These are phyloP conservation scores for Pogonognathellus flavescens DNA, from an alignment of 1,140 invertebrate genomes.

Conservation along the genomic window DNA sequence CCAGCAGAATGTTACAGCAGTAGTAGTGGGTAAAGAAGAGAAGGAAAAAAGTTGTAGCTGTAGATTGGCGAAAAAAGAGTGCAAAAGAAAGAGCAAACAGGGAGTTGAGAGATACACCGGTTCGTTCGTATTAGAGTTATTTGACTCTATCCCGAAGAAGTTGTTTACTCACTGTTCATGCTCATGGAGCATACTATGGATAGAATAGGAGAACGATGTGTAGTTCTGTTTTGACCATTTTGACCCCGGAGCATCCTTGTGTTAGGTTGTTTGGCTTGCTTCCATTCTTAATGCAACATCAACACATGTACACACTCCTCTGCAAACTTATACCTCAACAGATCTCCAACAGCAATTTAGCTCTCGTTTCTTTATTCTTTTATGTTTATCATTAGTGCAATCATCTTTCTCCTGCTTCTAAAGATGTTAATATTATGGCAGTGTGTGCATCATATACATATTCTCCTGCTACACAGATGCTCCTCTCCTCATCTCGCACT, in stretches of 20 bases:
- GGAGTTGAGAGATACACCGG: constrained; percentile 4
- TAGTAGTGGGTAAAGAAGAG: too few species aligned
- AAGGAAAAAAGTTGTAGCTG: background rate
- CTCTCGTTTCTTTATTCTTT: constrained; percentile 44
- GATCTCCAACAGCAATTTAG: background rate
- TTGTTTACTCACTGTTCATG: constrained; percentile 48
- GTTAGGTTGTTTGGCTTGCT: constrained; percentile 27
- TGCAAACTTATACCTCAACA: background rate
- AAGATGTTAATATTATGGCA: too few species aligned
- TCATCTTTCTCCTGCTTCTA: background rate
- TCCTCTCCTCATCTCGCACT: background rate
- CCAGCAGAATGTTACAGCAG: too few species aligned
- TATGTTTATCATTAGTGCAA: constrained; percentile 22
- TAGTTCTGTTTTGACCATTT: constrained; percentile 18
- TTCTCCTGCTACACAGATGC: background rate
- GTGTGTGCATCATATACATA: too few species aligned
- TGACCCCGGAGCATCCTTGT: constrained; percentile 30
- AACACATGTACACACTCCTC: background rate
- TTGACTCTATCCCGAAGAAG: constrained; percentile 32
- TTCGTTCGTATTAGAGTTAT: constrained; percentile 25
- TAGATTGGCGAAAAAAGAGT: background rate
- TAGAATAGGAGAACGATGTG: constrained; percentile 20
- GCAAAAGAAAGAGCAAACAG: background rate
- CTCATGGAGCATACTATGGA: constrained; percentile 28
- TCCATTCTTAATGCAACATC: constrained; percentile 30